Evolutionary conservation across 2,797 vertebrate genomes (phyloP), one percentile per base, ranked within the genome.

Genomic region (Rhinatrema bivittatum): DNA sequence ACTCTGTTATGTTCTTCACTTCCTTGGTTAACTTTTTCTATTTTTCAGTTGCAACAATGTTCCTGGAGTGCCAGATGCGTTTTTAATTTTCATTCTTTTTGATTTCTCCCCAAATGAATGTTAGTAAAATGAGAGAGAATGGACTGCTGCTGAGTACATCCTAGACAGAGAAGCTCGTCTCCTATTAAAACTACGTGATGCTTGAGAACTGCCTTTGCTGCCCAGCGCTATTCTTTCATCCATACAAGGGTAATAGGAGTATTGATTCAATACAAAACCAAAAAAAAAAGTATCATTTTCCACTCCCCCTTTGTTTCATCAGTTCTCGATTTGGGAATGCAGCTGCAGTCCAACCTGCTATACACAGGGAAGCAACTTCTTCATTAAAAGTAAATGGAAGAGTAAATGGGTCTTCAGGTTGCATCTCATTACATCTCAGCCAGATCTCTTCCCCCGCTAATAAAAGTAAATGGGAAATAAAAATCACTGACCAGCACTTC

Each of bases 161-260:
- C 36, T 20, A 29, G 25, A 38, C 25, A 19, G 16, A 13, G 38
- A 13, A 12, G 7, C 19, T 21, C 28, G 18, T 28, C 38, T 28
- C 9, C 25, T 19, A 38, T 25, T 38, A 38, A 38, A 20, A 25
- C 36, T 38, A 38, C 36, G 21, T 29, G 36, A 18, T 38, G 36
- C 36, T 20, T 25, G 17, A 38, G 25, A 38, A 16, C 20, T 15
- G 25, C 15, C n/a, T 27, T 14, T 7, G 18, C 20, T 22, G 18
- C 36, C 25, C 38, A 36, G 38, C 38, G 36, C 28, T 38, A 38
- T 38, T 25, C 18, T 38, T 38, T 38, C 25, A 20, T 38, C 36
- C 25, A 16, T 16, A 38, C 38, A 38, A 28, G 38, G 36, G 38
- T 28, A 28, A 25, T 26, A 38, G 38, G 36, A 28, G 28, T 27